Percentiles rank a stretch among this genome's conserved stretches.
These are phyloP conservation scores for Gobio occitaniae DNA, from an alignment of 2,797 vertebrate genomes.

Conservation along the genomic window DNA sequence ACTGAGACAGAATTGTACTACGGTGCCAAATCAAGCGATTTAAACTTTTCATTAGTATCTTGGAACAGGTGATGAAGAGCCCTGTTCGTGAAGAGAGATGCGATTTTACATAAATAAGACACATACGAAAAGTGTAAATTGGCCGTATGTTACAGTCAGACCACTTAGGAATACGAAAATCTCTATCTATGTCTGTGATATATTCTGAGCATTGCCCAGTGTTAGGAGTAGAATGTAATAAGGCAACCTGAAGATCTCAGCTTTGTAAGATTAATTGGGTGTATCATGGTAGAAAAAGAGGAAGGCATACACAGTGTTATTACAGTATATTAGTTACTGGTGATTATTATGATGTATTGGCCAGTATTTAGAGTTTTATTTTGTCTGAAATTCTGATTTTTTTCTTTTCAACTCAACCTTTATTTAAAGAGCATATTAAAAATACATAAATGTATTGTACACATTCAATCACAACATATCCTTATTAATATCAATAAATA, in stretches of 20 bases:
- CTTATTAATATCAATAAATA: background rate
- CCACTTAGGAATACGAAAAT: background rate
- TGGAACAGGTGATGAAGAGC: conserved; percentile 17
- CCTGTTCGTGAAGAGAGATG: background rate
- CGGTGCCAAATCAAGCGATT: conserved; percentile 42
- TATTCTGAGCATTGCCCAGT: background rate
- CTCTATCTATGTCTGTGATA: background rate
- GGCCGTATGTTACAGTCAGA: background rate
- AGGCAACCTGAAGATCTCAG: background rate
- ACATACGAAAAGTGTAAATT: conserved; percentile 19
- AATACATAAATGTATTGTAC: too few species aligned
- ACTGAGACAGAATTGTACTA: conserved; percentile 52
- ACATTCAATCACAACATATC: background rate
- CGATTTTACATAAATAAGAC: conserved; percentile 1
- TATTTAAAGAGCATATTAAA: too few species aligned
- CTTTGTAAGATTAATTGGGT: background rate
- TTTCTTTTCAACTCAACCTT: too few species aligned
- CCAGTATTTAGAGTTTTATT: background rate
- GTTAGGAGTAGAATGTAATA: background rate
- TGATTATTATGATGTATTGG: background rate
- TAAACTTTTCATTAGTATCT: conserved; percentile 36
- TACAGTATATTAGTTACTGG: background rate
- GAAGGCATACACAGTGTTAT: background rate
- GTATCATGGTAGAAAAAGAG: background rate
- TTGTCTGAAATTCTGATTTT: too few species aligned